Evolutionary conservation across 2,888 invertebrate genomes (phyloP).

Genomic region (Lycaena phlaeas): DNA sequence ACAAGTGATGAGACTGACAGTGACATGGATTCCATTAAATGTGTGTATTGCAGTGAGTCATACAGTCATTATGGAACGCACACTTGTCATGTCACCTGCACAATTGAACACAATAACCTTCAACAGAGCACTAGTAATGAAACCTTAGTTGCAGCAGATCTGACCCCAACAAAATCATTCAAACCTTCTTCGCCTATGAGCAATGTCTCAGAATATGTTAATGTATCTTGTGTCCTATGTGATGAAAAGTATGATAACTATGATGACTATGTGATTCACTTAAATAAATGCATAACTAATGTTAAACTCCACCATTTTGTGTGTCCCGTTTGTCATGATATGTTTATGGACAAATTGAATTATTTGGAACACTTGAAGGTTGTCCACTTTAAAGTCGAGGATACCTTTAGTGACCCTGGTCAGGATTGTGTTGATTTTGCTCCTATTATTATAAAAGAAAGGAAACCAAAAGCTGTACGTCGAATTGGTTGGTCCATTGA

Average conservation of each 20-base stretch:
- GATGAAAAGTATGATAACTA: slow-evolving; percentile 54
- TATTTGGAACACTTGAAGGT: slow-evolving; percentile 55
- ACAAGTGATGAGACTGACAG: slow-evolving; percentile 64
- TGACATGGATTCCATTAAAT: slow-evolving; percentile 61
- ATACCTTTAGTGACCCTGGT: slow-evolving; percentile 31
- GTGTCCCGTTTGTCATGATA: slow-evolving; percentile 61
- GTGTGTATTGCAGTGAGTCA: slow-evolving; percentile 55
- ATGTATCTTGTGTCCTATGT: slow-evolving; percentile 57
- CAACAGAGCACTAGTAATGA: slow-evolving; percentile 56
- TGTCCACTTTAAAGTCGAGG: slow-evolving; percentile 35
- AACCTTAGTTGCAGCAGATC: slow-evolving; percentile 54
- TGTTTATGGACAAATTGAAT: slow-evolving; percentile 45
- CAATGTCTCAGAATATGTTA: slow-evolving; percentile 26
- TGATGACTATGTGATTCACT: slow-evolving; percentile 49
- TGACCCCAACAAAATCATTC: slow-evolving; percentile 23
- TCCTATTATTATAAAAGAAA: slow-evolving; percentile 50
- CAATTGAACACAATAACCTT: slow-evolving; percentile 51
- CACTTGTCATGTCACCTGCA: slow-evolving; percentile 53
- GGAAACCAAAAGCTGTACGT: slow-evolving; percentile 50
- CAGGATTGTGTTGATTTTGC: slow-evolving; percentile 56
- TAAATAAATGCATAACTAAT: slow-evolving; percentile 61
- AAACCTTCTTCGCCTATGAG: slow-evolving; percentile 23
- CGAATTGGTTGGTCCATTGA: slow-evolving; percentile 67
- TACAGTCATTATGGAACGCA: slow-evolving; percentile 51
- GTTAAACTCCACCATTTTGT: slow-evolving; percentile 62